A percentile compares a stretch with the other conserved stretches of the same genome.
Evolutionary conservation across 2,113 vertebrate genomes (phyloP).

Genomic region (Mirounga angustirostris): DNA sequence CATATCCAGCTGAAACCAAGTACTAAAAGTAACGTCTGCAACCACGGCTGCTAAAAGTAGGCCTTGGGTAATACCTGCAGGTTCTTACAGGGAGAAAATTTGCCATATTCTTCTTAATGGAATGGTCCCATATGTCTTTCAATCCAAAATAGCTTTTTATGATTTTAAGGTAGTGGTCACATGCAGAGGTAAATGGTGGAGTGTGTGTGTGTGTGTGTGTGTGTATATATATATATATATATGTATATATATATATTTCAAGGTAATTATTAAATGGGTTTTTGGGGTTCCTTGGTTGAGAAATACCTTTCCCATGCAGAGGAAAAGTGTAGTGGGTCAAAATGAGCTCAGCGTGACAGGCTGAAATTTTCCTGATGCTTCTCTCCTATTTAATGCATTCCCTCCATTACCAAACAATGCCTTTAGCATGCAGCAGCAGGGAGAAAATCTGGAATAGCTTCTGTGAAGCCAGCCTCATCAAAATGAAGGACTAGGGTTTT

Average conservation of each 20-base stretch:
- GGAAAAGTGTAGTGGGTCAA: not conserved
- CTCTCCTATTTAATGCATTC: not conserved
- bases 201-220: not conserved
- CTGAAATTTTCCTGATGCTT: not conserved
- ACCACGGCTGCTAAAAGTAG: slow-evolving; percentile 27
- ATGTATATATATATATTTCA: not conserved
- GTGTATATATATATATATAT: not conserved
- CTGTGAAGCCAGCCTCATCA: not conserved
- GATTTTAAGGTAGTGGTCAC: not conserved
- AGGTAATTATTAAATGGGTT: slow-evolving; percentile 48
- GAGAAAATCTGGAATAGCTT: not conserved
- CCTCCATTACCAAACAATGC: not conserved
- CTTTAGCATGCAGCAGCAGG: not conserved
- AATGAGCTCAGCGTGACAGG: not conserved
- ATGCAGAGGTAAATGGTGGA: slow-evolving; percentile 42
- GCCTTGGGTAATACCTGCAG: not conserved
- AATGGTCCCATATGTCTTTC: slow-evolving; percentile 19
- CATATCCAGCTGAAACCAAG: slow-evolving; percentile 28
- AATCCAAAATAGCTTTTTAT: not conserved
- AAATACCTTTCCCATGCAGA: not conserved
- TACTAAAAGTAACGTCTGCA: slow-evolving; percentile 38
- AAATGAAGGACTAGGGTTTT: not conserved
- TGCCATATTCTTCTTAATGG: slow-evolving; percentile 33
- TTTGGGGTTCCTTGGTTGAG: not conserved
- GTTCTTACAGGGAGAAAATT: slow-evolving; percentile 47